Evolutionary conservation across 2,888 invertebrate species (phyloP).

Genomic region (Philereme vetulata): DNA sequence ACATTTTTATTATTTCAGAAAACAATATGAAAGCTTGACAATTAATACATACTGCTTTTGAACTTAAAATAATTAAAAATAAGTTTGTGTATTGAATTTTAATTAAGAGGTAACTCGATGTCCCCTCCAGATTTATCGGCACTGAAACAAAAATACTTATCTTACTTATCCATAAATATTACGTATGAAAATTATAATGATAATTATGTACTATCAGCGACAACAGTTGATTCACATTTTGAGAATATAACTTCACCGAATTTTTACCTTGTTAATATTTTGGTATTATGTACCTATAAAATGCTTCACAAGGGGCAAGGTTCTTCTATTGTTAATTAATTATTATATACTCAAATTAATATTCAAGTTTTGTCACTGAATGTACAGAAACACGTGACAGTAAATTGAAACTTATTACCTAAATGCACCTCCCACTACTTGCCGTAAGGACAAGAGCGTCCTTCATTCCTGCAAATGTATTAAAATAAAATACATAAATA

Average conservation of each 20-base stretch:
- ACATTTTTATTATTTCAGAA: conserved; percentile 19
- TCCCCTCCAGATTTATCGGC: conserved; percentile 46
- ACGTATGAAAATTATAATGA: background rate
- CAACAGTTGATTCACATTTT: background rate
- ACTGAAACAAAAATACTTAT: conserved; percentile 52
- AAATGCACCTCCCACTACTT: conserved; percentile 53
- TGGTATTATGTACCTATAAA: no score
- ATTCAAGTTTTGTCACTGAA: no score
- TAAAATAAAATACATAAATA: conserved; percentile 16
- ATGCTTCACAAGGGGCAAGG: no score
- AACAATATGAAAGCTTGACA: background rate
- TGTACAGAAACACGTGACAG: background rate
- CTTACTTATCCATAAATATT: conserved; percentile 3
- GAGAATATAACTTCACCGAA: no score
- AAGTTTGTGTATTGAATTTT: conserved; percentile 37
- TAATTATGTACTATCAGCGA: background rate
- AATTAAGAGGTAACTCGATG: conserved; percentile 42
- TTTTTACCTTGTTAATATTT: no score
- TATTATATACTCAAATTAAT: no score
- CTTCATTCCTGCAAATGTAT: conserved; percentile 57
- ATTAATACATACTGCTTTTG: conserved; percentile 7
- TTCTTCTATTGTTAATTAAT: no score
- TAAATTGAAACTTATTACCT: conserved; percentile 41
- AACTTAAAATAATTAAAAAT: conserved; percentile 3
- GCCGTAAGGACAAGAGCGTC: conserved; percentile 63